Evolutionary conservation across 2,888 invertebrate genomes (phyloP).

Genomic region (Unio delphinus): DNA sequence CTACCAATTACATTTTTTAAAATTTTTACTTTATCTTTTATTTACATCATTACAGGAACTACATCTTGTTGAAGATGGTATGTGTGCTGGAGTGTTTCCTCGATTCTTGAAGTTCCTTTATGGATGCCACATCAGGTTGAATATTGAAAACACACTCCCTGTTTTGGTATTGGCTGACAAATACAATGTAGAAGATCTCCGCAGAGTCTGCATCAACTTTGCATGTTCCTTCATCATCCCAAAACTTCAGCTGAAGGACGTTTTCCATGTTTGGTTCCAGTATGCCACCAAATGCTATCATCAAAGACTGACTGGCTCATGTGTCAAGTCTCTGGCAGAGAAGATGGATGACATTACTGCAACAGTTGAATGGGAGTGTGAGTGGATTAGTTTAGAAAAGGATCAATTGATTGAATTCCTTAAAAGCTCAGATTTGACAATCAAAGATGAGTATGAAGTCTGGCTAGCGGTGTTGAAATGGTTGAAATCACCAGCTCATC

Average conservation of each 20-base stretch:
- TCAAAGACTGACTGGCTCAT: slow-evolving; percentile 50
- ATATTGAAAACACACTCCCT: slow-evolving; percentile 70
- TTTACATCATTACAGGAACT: slow-evolving; percentile 47
- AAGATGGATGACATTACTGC: slow-evolving; percentile 63
- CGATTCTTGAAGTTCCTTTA: slow-evolving; percentile 72
- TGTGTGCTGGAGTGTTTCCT: slow-evolving; percentile 69
- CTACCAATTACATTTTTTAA: not conserved
- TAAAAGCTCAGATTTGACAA: slow-evolving; percentile 66
- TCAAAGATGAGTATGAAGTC: slow-evolving; percentile 71
- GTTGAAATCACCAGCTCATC: slow-evolving; percentile 63
- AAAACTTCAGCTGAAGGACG: slow-evolving; percentile 68
- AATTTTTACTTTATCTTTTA: not conserved
- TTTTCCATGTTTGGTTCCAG: slow-evolving; percentile 73
- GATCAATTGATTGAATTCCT: slow-evolving; percentile 71
- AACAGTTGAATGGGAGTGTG: slow-evolving; percentile 70
- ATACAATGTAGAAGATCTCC: slow-evolving; percentile 70
- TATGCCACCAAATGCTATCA: slow-evolving; percentile 71
- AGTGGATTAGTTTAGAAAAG: slow-evolving; percentile 67
- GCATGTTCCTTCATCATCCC: slow-evolving; percentile 70
- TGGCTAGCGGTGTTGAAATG: slow-evolving; percentile 70
- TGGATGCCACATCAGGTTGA: slow-evolving; percentile 71
- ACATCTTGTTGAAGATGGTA: slow-evolving; percentile 67
- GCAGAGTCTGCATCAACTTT: slow-evolving; percentile 71
- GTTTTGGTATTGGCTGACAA: slow-evolving; percentile 72
- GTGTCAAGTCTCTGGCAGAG: slow-evolving; percentile 59